These are phyloP conservation scores for Heterodera schachtii DNA, from an alignment of 1,140 invertebrate genomes.

Conservation along the genomic window DNA sequence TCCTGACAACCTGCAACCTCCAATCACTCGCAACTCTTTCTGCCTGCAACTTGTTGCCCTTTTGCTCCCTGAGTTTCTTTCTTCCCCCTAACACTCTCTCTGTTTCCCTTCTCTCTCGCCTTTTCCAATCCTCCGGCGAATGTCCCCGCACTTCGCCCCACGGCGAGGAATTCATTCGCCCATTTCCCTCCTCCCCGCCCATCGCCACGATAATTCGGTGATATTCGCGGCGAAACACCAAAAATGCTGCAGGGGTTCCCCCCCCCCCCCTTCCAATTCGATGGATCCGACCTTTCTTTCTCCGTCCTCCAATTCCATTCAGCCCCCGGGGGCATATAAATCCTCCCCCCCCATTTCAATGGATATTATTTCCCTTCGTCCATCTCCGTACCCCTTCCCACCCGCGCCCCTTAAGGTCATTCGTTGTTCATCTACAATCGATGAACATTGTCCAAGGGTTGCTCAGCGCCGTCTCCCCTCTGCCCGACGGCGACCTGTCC, in stretches of 20 bases:
- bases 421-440: not conserved
- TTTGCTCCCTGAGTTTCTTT: too few relatives aligned
- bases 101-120: not conserved
- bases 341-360: not conserved
- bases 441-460: constrained; percentile 64
- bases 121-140: not conserved
- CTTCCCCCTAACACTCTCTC: too few relatives aligned
- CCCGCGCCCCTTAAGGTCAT: not conserved
- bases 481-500: constrained; percentile 62
- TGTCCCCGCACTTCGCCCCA: not conserved
- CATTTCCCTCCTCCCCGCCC: not conserved
- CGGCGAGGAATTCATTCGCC: not conserved
- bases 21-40: not conserved
- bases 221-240: not conserved
- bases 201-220: not conserved
- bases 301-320: not conserved
- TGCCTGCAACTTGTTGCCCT: not conserved
- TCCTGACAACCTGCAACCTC: too few relatives aligned
- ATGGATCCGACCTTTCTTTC: not conserved
- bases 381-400: not conserved
- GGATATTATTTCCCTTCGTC: too few relatives aligned
- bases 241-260: not conserved
- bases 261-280: not conserved
- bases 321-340: not conserved
- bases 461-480: constrained; percentile 58